Evolutionary conservation across 1,140 invertebrate genomes (phyloP), one percentile per base, ranked within the genome.

Genomic region (Drosophila baimaii): DNA sequence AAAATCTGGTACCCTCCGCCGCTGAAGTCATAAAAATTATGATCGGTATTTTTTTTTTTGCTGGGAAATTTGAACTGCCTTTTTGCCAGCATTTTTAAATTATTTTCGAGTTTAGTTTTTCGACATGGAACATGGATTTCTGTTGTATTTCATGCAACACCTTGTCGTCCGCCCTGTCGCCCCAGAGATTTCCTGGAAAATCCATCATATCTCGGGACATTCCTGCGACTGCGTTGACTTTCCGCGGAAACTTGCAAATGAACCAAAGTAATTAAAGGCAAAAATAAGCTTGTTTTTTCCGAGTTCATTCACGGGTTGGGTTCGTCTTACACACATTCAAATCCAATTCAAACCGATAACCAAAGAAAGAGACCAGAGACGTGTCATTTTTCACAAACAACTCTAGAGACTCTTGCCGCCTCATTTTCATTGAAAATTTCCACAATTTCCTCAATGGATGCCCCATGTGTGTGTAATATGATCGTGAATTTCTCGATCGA

Each of bases 141-240:
- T 77, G 56, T 57, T 88, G 83, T 88, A 88, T 88, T 88, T 89
- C 84, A 89, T 88, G 83, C 83, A 88, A 88, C 83, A 88, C 83
- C 83, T 88, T 78, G 43, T 56, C 29, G 27, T n/a, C n/a, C n/a
- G n/a, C n/a, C n/a, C n/a, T n/a, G n/a, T n/a, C n/a, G n/a, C n/a
- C 57, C 19, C 13, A 1, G 8, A 13, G 25, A 71, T 29, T 77
- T 82, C 69, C 64, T 46, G 44, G 52, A 43, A 66, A 66, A 66
- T 10, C 66, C 75, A 55, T 63, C 75, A 55, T 63, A 71, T 33
- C 37, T 52, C 59, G 84, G 66, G 70, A 88, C 77, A 86, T 86
- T 86, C 82, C 82, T 25, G 33, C 9, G 51, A n/a, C 19, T 23
- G 10, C 19, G 12, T 8, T 46, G 44, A 46, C 41, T 56, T 75